Conservation (phyloP, 53 echinoderm and acorn worm genomes). For the Echinarachnius parma region DNA sequence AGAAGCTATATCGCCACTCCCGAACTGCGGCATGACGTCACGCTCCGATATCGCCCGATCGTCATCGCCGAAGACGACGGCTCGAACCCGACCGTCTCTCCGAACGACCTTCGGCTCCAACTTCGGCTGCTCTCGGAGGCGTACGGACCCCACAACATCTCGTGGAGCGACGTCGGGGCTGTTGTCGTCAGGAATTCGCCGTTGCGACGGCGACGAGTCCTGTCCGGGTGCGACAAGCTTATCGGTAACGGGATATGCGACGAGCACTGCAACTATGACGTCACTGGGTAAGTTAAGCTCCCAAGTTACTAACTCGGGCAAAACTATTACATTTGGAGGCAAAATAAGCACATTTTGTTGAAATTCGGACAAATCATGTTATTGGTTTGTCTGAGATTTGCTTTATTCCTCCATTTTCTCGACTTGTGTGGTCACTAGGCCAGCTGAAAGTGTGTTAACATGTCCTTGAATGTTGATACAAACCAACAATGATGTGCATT, state of each 20-base stretch:
- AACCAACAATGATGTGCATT: no score
- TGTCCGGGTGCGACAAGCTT: conserved; percentile 47
- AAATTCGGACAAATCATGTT: no score
- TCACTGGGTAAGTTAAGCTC: conserved; percentile 57
- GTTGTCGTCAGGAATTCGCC: conserved; percentile 58
- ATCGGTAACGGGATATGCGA: conserved; percentile 72
- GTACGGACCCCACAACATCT: conserved; percentile 66
- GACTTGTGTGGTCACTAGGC: no score
- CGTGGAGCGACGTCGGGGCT: conserved; percentile 54
- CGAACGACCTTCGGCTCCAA: conserved; percentile 48
- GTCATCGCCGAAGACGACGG: conserved; percentile 82
- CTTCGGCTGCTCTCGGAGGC: conserved; percentile 67
- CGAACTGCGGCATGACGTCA: conserved; percentile 46
- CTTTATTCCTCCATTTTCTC: no score
- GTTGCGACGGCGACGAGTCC: conserved; percentile 55
- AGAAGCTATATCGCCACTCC: conserved; percentile 53
- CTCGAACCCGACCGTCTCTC: conserved; percentile 57
- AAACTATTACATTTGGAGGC: no score
- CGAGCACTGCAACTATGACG: conserved; percentile 48
- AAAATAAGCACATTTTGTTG: no score
- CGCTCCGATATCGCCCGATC: conserved; percentile 65
- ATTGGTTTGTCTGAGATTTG: no score
- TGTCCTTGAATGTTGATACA: no score
- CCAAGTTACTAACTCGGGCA: no score
- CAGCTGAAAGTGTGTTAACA: no score